phyloP scores from a whole-genome alignment of 2,113 vertebrate genomes.

The Gobio gobio region DNA sequence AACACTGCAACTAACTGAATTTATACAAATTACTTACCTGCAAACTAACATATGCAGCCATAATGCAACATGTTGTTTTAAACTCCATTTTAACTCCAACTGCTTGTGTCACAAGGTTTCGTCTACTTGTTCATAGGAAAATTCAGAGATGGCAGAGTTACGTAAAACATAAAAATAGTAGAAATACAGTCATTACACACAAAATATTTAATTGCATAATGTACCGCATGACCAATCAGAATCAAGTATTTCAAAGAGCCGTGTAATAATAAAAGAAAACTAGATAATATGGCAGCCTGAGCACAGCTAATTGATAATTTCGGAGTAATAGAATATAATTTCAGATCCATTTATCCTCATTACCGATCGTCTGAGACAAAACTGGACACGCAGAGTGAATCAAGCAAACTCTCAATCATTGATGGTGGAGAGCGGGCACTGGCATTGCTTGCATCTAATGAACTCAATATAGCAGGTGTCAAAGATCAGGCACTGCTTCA shows the following conservation, averaged over 20 bases:
- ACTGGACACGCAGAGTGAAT: slow-evolving; percentile 20
- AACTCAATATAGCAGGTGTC: neutral
- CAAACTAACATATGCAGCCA: neutral
- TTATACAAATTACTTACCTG: neutral
- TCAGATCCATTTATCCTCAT: slow-evolving; percentile 32
- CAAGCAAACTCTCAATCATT: slow-evolving; percentile 22
- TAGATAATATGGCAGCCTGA: neutral
- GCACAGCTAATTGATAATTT: slow-evolving; percentile 38
- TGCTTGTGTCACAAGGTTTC: no score
- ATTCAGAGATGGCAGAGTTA: neutral
- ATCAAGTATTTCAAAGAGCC: slow-evolving; percentile 12
- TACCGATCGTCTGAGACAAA: slow-evolving; percentile 6
- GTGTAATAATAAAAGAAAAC: slow-evolving; percentile 21
- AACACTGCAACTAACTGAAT: neutral
- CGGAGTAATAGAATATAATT: slow-evolving; percentile 24
- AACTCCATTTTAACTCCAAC: no score
- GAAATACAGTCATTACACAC: neutral
- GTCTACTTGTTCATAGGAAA: neutral
- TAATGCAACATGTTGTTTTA: neutral
- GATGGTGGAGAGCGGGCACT: neutral
- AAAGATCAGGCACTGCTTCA: slow-evolving; percentile 34
- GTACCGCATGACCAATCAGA: neutral
- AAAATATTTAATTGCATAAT: neutral
- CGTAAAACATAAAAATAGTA: neutral
- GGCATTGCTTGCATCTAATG: neutral